Percentiles rank a stretch among this genome's conserved stretches.
phyloP scores from a whole-genome alignment of 2,888 invertebrate genomes.

The Microctonus aethiopoides region DNA sequence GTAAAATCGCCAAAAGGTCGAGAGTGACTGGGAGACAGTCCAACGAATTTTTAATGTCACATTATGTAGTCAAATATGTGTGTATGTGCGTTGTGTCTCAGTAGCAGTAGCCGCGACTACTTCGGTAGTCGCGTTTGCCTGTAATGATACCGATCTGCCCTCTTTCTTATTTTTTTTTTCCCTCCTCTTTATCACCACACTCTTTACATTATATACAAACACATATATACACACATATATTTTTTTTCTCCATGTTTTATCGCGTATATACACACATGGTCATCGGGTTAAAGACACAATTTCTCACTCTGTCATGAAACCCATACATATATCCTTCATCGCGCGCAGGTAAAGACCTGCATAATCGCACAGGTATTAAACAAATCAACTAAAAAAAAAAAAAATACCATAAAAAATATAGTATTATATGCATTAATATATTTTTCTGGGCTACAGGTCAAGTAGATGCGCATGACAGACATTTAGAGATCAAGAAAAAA shows the following conservation, averaged over 20 bases:
- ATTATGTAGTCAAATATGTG: slow-evolving; percentile 25
- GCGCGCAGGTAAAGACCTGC: not conserved
- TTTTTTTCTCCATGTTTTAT: not conserved
- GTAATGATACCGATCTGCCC: not conserved
- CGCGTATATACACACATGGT: not conserved
- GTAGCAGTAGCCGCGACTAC: slow-evolving; percentile 14
- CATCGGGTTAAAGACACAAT: not conserved
- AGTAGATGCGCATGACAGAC: not conserved
- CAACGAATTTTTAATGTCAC: slow-evolving; percentile 25
- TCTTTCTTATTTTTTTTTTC: not conserved
- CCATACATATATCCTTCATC: not conserved
- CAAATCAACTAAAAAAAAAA: not conserved
- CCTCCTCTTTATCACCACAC: too few species aligned
- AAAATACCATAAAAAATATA: not conserved
- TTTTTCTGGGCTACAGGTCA: not conserved
- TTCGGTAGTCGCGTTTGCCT: slow-evolving; percentile 6
- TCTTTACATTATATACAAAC: too few species aligned
- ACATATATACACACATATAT: too few species aligned
- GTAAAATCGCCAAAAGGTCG: slow-evolving; percentile 25
- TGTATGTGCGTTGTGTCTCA: not conserved
- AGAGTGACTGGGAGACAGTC: slow-evolving; percentile 13
- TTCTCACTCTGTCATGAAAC: slow-evolving; percentile 1
- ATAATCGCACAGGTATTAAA: not conserved
- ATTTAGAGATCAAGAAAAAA: not conserved
- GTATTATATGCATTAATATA: not conserved